Evolutionary conservation across 2,888 invertebrate genomes (phyloP).

Genomic region (Epirrhoe tristata): DNA sequence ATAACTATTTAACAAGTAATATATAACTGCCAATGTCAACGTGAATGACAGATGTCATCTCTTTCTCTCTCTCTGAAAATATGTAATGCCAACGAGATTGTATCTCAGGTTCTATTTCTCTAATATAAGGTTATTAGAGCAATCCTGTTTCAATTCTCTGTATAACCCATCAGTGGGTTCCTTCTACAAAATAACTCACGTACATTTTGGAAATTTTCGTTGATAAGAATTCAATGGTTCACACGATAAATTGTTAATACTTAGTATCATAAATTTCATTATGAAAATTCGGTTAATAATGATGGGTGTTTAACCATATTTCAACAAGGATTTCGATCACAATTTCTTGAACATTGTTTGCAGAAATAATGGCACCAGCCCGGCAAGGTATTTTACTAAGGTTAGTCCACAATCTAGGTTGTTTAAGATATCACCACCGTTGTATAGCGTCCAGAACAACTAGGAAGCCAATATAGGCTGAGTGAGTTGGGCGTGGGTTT

Average conservation of each 20-base stretch:
- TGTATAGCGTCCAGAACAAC: not conserved
- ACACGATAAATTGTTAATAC: not conserved
- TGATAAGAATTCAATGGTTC: not conserved
- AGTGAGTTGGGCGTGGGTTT: too few relatives aligned
- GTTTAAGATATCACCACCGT: not conserved
- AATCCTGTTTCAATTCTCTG: too few relatives aligned
- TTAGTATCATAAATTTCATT: not conserved
- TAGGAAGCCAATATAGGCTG: too few relatives aligned
- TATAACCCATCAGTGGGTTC: too few relatives aligned
- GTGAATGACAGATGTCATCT: too few relatives aligned
- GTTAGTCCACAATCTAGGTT: not conserved
- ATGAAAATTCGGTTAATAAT: not conserved
- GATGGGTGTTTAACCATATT: slow-evolving; percentile 4
- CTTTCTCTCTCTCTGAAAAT: too few relatives aligned
- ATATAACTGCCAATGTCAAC: too few relatives aligned
- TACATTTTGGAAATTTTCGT: not conserved
- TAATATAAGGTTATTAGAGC: too few relatives aligned
- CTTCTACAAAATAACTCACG: not conserved
- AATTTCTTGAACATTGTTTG: slow-evolving; percentile 13
- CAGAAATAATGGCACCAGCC: slow-evolving; percentile 8
- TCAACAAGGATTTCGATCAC: slow-evolving; percentile 9
- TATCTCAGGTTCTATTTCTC: too few relatives aligned
- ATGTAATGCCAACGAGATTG: too few relatives aligned
- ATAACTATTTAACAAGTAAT: too few relatives aligned
- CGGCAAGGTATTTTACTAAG: slow-evolving; percentile 14